Evolutionary conservation across 1,140 invertebrate genomes (phyloP).

Genomic region (Oscheius sp.): DNA sequence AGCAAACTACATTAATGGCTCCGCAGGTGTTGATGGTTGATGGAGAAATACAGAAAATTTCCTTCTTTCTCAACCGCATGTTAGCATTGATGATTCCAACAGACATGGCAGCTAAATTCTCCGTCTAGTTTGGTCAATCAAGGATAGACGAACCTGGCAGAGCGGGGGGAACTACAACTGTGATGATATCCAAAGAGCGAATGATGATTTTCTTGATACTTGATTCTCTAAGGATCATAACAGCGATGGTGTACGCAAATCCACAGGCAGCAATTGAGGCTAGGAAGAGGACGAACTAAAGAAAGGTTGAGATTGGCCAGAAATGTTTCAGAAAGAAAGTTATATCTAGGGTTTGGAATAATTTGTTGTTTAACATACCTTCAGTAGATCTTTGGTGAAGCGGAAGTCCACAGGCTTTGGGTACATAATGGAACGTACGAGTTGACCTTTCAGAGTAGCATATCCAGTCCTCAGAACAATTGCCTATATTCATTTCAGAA

Average conservation of each 20-base stretch:
- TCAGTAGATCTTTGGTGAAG: constrained; percentile 85
- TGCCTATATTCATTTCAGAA: constrained; percentile 41
- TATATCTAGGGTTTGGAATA: background rate
- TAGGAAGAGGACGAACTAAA: constrained; percentile 76
- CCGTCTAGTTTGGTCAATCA: background rate
- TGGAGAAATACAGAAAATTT: constrained; percentile 87
- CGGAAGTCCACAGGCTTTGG: constrained; percentile 86
- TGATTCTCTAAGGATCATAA: constrained; percentile 71
- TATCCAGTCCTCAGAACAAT: constrained; percentile 71
- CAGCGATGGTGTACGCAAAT: constrained; percentile 78
- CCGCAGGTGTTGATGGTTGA: constrained; percentile 85
- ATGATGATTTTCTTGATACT: constrained; percentile 61
- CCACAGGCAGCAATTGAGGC: constrained; percentile 75
- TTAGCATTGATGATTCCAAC: constrained; percentile 82
- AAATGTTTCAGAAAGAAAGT: background rate
- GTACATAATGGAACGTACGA: constrained; percentile 85
- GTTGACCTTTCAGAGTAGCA: constrained; percentile 80
- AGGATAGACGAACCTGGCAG: constrained; percentile 37
- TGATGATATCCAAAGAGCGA: constrained; percentile 79
- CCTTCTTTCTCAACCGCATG: constrained; percentile 70
- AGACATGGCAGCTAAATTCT: constrained; percentile 77
- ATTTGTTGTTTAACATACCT: constrained; percentile 51
- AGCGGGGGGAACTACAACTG: constrained; percentile 84
- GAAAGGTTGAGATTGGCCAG: background rate
- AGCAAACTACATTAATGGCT: constrained; percentile 76